A percentile compares a stretch with the other conserved stretches of the same genome.
Evolutionary conservation across 1,140 invertebrate species (phyloP).

Genomic region (Pristionchus pacificus): DNA sequence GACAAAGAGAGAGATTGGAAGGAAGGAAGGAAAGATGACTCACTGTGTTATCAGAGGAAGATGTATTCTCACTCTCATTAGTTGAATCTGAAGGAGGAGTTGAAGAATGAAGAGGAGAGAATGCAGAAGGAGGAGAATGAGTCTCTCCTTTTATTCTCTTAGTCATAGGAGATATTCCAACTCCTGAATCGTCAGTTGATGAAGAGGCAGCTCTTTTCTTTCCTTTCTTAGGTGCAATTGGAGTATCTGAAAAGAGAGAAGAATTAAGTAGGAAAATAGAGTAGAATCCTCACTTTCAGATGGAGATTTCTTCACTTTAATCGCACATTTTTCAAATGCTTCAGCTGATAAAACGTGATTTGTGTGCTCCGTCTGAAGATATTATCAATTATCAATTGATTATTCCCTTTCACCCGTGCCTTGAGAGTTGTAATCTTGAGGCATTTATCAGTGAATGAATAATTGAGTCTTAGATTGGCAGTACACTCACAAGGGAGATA

Average conservation of each 20-base stretch:
- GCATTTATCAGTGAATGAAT: slow-evolving; percentile 25
- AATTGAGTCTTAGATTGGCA: slow-evolving; percentile 52
- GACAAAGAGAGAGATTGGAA: not conserved
- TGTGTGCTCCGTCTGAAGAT: not conserved
- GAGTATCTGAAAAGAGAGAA: not conserved
- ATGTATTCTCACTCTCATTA: not conserved
- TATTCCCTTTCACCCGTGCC: not conserved
- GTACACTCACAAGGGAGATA: slow-evolving; percentile 50
- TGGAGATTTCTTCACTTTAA: not conserved
- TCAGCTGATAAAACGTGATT: not conserved
- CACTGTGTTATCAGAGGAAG: not conserved
- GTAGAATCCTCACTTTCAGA: not conserved
- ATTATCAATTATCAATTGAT: not conserved
- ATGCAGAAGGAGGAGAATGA: too few relatives aligned
- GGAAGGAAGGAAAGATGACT: too few relatives aligned
- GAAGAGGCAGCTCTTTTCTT: too few relatives aligned
- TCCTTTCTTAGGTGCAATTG: not conserved
- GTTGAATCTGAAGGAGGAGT: not conserved
- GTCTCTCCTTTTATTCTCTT: too few relatives aligned
- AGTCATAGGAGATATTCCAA: too few relatives aligned
- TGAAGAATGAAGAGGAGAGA: not conserved
- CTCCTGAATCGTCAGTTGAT: too few relatives aligned
- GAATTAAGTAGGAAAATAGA: not conserved
- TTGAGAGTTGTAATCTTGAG: slow-evolving; percentile 36
- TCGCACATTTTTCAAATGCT: not conserved